These are phyloP conservation scores for silkworm (Bombyx mori) DNA, from an alignment of 1,140 invertebrate genomes.

Conservation along the genomic window DNA sequence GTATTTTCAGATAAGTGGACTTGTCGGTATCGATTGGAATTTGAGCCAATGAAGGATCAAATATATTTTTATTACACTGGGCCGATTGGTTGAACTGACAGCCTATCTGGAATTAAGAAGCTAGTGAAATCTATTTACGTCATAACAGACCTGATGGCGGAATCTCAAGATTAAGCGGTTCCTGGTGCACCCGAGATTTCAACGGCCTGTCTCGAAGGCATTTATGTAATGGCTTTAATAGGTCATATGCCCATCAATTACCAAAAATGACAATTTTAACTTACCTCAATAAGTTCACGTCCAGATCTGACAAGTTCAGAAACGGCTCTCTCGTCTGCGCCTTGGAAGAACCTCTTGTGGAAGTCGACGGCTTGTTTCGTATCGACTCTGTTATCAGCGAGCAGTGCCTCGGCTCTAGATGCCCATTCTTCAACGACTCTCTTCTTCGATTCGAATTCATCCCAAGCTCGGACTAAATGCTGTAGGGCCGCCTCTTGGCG, in stretches of 20 bases:
- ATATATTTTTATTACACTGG: too few species aligned
- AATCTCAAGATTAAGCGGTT: too few species aligned
- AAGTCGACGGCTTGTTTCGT: slow-evolving; percentile 85
- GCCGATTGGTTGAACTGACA: too few species aligned
- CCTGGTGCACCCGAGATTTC: too few species aligned
- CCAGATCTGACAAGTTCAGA: slow-evolving; percentile 85
- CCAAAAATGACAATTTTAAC: not conserved
- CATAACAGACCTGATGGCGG: too few species aligned
- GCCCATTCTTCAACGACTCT: slow-evolving; percentile 88
- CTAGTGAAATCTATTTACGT: too few species aligned
- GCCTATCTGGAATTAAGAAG: too few species aligned
- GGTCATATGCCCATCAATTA: not conserved
- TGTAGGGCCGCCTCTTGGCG: slow-evolving; percentile 85
- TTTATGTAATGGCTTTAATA: not conserved
- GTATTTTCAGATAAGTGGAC: too few species aligned
- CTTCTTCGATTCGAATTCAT: slow-evolving; percentile 86
- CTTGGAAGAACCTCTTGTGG: slow-evolving; percentile 88
- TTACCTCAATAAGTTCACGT: slow-evolving; percentile 79
- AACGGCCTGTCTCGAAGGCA: too few species aligned
- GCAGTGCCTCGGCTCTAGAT: slow-evolving; percentile 83
- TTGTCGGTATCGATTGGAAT: too few species aligned
- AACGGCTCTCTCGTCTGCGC: slow-evolving; percentile 86
- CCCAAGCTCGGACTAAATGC: slow-evolving; percentile 86
- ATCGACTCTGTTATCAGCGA: slow-evolving; percentile 86
- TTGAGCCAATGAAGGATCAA: too few species aligned